Conservation (phyloP, 2,797 vertebrate species). For the Anisognathus igniventris region DNA sequence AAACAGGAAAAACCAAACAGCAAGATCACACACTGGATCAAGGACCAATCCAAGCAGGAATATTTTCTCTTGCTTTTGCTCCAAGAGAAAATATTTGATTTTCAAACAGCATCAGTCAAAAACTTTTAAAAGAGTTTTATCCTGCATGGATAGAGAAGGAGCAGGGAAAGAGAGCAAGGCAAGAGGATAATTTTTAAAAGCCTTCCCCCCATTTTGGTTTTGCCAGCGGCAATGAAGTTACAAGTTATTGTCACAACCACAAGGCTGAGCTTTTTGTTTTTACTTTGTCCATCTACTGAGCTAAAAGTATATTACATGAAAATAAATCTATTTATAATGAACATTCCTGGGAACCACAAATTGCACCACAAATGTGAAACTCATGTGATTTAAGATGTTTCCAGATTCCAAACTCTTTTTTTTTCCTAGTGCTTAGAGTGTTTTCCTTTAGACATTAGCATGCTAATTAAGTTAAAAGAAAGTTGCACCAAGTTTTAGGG, state of each 20-base stretch:
- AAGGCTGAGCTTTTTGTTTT: slow-evolving; percentile 12
- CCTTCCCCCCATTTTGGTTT: neutral
- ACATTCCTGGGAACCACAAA: slow-evolving; percentile 34
- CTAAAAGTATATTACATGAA: slow-evolving; percentile 13
- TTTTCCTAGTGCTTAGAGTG: neutral
- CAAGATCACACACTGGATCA: neutral
- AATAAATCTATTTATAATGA: slow-evolving; percentile 48
- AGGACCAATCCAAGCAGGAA: neutral
- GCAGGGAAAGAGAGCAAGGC: neutral
- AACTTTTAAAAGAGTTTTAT: neutral
- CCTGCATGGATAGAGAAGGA: neutral
- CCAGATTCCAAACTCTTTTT: neutral
- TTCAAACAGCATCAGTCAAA: neutral
- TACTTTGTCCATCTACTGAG: neutral
- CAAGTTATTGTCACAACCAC: slow-evolving; percentile 18
- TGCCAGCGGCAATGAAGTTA: slow-evolving; percentile 4
- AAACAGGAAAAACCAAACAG: neutral
- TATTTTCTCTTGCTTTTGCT: neutral
- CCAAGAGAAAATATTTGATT: neutral
- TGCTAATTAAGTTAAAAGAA: slow-evolving; percentile 9
- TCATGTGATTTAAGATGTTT: slow-evolving; percentile 20
- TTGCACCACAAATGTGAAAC: slow-evolving; percentile 44
- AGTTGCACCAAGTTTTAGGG: neutral
- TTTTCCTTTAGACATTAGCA: slow-evolving; percentile 2
- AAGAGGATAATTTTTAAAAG: neutral